Conservation (phyloP, 2,888 invertebrate species). For the Eurytoma californica region DNA sequence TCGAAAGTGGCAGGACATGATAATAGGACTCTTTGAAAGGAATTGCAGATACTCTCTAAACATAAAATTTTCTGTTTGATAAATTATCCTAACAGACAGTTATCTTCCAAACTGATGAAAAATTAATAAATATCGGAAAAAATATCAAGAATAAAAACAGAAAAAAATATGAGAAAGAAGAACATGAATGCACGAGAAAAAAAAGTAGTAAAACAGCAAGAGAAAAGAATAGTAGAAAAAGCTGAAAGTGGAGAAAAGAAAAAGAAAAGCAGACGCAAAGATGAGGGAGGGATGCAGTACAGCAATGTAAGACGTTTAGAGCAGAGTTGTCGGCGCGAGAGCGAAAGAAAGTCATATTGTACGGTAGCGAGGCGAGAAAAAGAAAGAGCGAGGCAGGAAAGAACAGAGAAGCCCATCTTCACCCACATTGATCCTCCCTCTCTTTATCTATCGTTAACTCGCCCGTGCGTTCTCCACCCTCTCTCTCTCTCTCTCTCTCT, state of each 20-base stretch:
- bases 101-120: not conserved
- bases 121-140: not conserved
- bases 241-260: not conserved
- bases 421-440: conserved; percentile 55
- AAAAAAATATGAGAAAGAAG: not conserved
- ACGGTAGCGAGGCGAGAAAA: conserved; percentile 20
- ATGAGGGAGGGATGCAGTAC: not conserved
- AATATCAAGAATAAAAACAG: not conserved
- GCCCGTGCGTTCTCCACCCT: conserved; percentile 49
- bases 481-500: conserved; percentile 58
- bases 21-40: conserved; percentile 2
- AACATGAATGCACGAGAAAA: conserved; percentile 7
- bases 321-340: conserved; percentile 20
- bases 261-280: not conserved
- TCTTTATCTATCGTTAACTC: conserved; percentile 63
- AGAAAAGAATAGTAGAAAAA: conserved; percentile 1
- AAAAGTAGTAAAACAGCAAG: not conserved
- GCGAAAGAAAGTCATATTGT: conserved; percentile 43
- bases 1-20: too few relatives aligned
- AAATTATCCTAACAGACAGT: not conserved
- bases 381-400: conserved; percentile 29
- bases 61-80: conserved; percentile 12
- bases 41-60: conserved; percentile 26
- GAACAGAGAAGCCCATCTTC: conserved; percentile 35
- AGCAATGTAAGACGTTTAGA: conserved; percentile 11